Base-by-base conservation (phyloP, 2,113 vertebrate genomes). In the Psittacus erithacus region DNA sequence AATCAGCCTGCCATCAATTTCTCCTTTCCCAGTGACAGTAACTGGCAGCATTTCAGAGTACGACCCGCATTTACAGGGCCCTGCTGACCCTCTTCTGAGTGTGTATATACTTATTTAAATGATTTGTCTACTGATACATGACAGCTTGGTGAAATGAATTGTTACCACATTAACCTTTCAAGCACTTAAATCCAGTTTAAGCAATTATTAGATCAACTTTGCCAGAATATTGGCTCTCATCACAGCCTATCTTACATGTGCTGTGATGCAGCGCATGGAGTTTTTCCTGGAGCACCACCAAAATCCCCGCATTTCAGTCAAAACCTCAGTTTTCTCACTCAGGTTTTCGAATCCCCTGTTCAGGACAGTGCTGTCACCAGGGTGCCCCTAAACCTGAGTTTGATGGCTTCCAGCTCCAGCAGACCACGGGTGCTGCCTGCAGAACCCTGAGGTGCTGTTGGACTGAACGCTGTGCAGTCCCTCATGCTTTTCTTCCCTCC, bases 101-200 rank as follows among this genome's bases (percentile, higher is more conserved):
- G 62, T 84, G 52, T 86, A n/a, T 93, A 15, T 86, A 57, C 82
- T 96, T 96, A 85, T 84, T 96, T 95, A 79, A 91, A 91, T 79
- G 9, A 79, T 92, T 95, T 81, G n/a, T 82, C 92, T 78, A 60
- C 68, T 78, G 57, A 90, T 92, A 73, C 0, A 49, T 82, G 44
- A 57, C 70, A 79, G 65, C n/a, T 76, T 3, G 2, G 33, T 84
- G 68, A 94, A 79, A 89, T 62, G 77, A 84, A 53, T 59, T 86
- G 53, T 82, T 85, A 78, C 49, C 28, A 41, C 53, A 82, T 92
- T 94, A 95, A 96, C 88, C 91, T 96, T 91, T 82, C 3, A 3
- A 93, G 76, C 69, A 88, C 67, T 94, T 67, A 75, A 75, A 77
- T 70, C 73, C 52, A 68, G 63, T 76, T 90, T 91, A 84, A 93